Base-by-base conservation (phyloP, 2,113 vertebrate genomes). In the Prochilodus magdalenae region DNA sequence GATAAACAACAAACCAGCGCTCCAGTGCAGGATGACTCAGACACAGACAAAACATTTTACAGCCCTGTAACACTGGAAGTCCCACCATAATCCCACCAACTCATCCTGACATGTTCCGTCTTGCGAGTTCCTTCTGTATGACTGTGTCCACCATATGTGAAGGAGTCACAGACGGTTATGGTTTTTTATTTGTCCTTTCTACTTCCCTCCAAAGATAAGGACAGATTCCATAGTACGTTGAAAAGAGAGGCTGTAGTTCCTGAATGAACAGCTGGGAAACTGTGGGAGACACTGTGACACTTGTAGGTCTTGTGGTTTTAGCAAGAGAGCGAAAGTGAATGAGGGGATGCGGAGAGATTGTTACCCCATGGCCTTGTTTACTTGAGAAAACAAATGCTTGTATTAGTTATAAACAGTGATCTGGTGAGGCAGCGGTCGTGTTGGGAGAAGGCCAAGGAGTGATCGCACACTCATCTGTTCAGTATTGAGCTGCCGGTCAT, bases 321-420 rank as follows among this genome's bases (percentile, higher is more conserved):
- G 77, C 76, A 79, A 74, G 44, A 44, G 1, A 59, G 36, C 10
- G 30, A 66, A 57, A 73, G 51, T 72, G 81, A 80, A 62, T 65
- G 72, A 79, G 77, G 44, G 62, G 66, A 80, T 60, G 55, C 62
- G 26, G 77, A 72, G 51, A 80, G 57, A 72, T 22, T 49, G 82
- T 74, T 77, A 51, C 44, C 44, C 62, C 44, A 49, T 66, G 62
- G 69, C 20, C 62, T 70, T 86, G 85, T 84, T 86, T 86, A 86
- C 82, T 73, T 77, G 79, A 84, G 73, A 78, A 83, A 86, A 83
- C 74, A 83, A 77, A 83, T 84, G 44, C 81, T 83, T 86, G 77
- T 83, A 66, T 86, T 77, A 73, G 81, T 83, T 81, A 80, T 86
- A 86, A 84, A 83, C 77, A 80, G 63, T 76, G 77, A 83, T 86